phyloP scores from a whole-genome alignment of 2,888 invertebrate species.

The Acanthacorydalis orientalis region DNA sequence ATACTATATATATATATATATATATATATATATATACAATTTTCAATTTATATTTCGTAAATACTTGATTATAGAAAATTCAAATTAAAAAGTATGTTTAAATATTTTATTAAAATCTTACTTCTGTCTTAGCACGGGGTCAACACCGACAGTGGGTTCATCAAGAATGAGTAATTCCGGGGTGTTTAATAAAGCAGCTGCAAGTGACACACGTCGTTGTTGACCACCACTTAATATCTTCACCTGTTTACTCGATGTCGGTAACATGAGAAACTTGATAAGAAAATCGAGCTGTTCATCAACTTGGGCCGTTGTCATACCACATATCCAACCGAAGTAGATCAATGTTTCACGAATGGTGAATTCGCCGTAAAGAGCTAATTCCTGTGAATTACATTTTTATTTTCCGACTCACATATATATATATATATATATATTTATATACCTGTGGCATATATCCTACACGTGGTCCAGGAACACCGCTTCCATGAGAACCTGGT shows the following conservation, averaged over 20 bases:
- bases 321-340: slow-evolving; percentile 71
- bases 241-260: slow-evolving; percentile 27
- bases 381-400: slow-evolving; percentile 36
- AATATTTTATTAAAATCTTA: slow-evolving; percentile 15
- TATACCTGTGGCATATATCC: slow-evolving; percentile 81
- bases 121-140: slow-evolving; percentile 71
- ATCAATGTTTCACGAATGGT: slow-evolving; percentile 65
- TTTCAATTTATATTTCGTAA: too few relatives aligned
- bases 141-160: slow-evolving; percentile 87
- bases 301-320: slow-evolving; percentile 45
- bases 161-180: slow-evolving; percentile 82
- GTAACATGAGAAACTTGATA: slow-evolving; percentile 35
- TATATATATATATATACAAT: too few relatives aligned
- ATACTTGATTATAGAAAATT: too few relatives aligned
- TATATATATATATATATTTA: neutral
- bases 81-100: neutral
- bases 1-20: too few relatives aligned
- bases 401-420: neutral
- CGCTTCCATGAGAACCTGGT: slow-evolving; percentile 68
- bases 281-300: slow-evolving; percentile 57
- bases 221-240: slow-evolving; percentile 80
- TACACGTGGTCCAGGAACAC: slow-evolving; percentile 76
- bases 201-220: slow-evolving; percentile 73
- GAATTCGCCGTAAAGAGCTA: slow-evolving; percentile 61
- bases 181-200: slow-evolving; percentile 73